Evolutionary conservation across 1,140 invertebrate genomes (phyloP), one percentile per base, ranked within the genome.

Genomic region (Rhyacophila brunnea): DNA sequence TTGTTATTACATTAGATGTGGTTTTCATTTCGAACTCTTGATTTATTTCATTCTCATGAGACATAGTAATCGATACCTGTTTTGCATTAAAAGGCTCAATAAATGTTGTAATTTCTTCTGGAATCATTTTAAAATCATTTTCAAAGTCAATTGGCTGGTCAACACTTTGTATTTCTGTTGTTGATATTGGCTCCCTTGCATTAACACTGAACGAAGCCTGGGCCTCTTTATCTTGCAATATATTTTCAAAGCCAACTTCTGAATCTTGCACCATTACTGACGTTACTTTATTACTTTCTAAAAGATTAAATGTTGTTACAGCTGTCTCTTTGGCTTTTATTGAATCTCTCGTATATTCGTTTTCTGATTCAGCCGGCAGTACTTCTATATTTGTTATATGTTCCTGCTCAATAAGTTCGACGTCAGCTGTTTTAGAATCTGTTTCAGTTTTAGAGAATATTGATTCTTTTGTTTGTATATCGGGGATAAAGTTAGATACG

Each of bases 381-480:
- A 81, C 82, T 73, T 85, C 83, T 28, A 71, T 71, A 13, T 83
- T 84, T 28, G 83, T 70, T 20, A 83, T 68, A 28, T 85, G 82
- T 60, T 83, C 77, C 66, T 79, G 80, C 66, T 84, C 81, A 36
- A 80, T 73, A 36, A 88, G 67, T 49, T 79, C 78, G 14, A 88
- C 57, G 47, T 74, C 77, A 34, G 85, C 86, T 47, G 60, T 80
- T 51, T 82, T 78, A 45, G 69, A 67, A 48, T 75, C 73, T 32
- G 68, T 65, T 28, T 80, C 64, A 60, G 80, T 73, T 32, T 75
- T 66, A 10, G 65, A 62, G 9, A 88, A 70, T 44, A 79, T 69
- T 1, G 69, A 66, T 74, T 87, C 85, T 44, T 83, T 82, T 34
- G 83, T 76, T 67, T 88, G 80, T 18, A 79, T 68, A 67, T 85